Conservation (phyloP, 1,140 invertebrate genomes). For the Halictus rubicundus region DNA sequence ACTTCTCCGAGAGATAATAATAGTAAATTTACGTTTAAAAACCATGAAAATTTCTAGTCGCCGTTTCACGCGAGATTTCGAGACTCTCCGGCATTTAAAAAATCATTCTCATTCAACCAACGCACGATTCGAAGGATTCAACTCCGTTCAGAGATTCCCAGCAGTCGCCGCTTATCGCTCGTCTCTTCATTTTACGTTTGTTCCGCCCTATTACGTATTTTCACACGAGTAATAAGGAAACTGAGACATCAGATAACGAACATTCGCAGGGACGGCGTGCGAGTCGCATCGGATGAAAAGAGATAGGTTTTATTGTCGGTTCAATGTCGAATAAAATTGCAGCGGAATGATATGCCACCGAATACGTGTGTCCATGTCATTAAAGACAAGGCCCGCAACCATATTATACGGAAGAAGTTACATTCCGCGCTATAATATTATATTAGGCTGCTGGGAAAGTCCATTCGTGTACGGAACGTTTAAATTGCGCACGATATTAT, state of each 20-base stretch:
- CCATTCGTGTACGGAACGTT: not conserved
- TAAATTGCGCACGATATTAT: no score
- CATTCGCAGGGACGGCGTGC: not conserved
- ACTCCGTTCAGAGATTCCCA: not conserved
- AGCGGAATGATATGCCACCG: not conserved
- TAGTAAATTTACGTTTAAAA: no score
- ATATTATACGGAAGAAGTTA: not conserved
- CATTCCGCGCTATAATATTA: not conserved
- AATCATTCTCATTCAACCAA: no score
- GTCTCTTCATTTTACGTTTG: conserved; percentile 1
- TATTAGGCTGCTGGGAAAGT: not conserved
- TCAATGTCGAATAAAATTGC: not conserved
- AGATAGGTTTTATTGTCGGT: conserved; percentile 2
- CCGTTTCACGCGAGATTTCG: no score
- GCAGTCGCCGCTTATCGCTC: not conserved
- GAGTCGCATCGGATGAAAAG: not conserved
- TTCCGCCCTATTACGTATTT: conserved; percentile 1
- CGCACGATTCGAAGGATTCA: not conserved
- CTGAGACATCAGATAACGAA: not conserved
- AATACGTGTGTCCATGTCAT: not conserved
- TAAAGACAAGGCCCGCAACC: not conserved
- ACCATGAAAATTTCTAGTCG: no score
- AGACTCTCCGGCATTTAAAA: no score
- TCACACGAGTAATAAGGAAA: not conserved
- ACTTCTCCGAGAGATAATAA: no score